Evolutionary conservation across 2,113 vertebrate species (phyloP).

Genomic region (Typhlomys cinereus): DNA sequence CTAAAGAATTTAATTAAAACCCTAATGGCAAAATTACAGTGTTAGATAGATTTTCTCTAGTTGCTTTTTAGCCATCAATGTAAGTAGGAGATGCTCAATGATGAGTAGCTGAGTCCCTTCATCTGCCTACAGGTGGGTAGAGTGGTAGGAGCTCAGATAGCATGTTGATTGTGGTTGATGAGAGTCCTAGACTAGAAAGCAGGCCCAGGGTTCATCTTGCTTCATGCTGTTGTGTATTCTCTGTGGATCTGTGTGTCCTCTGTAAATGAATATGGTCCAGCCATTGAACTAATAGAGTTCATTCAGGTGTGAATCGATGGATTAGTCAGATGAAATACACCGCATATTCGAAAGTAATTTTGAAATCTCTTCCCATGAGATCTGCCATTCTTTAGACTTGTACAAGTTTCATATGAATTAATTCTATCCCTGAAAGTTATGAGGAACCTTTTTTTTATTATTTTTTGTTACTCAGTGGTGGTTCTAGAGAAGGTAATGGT

Average conservation of each 20-base stretch:
- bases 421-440: not conserved
- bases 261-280: not conserved
- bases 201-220: no score
- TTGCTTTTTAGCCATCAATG: not conserved
- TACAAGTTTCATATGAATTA: not conserved
- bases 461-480: not conserved
- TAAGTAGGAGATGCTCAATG: not conserved
- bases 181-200: not conserved
- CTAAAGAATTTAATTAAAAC: constrained; percentile 32
- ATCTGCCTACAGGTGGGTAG: not conserved
- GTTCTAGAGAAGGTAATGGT: not conserved
- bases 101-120: not conserved
- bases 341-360: constrained; percentile 21
- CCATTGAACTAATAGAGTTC: not conserved
- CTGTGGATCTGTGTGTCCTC: not conserved
- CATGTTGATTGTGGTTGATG: not conserved
- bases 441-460: not conserved
- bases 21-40: not conserved
- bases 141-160: rapidly evolving
- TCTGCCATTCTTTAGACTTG: not conserved
- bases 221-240: not conserved
- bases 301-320: not conserved
- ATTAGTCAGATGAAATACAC: not conserved
- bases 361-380: constrained; percentile 7
- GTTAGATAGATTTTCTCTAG: not conserved